Evolutionary conservation across 2,797 vertebrate genomes (phyloP), one percentile per base, ranked within the genome.

Genomic region (Balearica regulorum): DNA sequence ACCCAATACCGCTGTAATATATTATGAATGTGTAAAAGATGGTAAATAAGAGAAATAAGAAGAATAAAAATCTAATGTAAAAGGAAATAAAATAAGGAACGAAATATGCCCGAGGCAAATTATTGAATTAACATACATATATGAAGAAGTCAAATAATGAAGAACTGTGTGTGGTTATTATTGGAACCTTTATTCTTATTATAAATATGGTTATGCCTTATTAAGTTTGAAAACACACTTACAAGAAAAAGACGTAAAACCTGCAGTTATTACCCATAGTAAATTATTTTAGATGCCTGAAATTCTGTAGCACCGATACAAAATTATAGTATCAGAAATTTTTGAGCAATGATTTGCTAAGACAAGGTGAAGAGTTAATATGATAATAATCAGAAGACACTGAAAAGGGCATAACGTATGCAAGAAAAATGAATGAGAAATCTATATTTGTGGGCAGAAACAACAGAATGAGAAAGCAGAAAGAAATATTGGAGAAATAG

Each of bases 51-150:
- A 10, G 7, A 46, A 19, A 39, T 3, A 58, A 20, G 13, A 65
- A 83, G 75, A 84, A 69, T 22, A 94, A 76, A 71, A 75, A 81
- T 28, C 37, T 69, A 33, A 33, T 37, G 33, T 8, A 90, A 87
- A 82, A 90, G 43, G 79, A 91, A 94, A 93, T 71, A 94, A 88
- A 94, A 51, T 70, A 75, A 88, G 51, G 54, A 79, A 58, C 46
- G 76, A 70, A 65, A 51, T 55, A 64, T 60, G 71, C 55, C 76
- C 10, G 5, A 39, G 66, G 35, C n/a, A 94, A 95, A 66, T 80
- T 5, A 66, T 7, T 69, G 58, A 71, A 89, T 83, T 71, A 81
- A 72, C 49, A 64, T 26, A 54, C 33, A 71, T 44, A 62, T 60
- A 77, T 37, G 46, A 94, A 83, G 41, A 75, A 78, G 53, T 61